Conservation (phyloP, 2,888 invertebrate genomes). For the Mythimna impura region DNA sequence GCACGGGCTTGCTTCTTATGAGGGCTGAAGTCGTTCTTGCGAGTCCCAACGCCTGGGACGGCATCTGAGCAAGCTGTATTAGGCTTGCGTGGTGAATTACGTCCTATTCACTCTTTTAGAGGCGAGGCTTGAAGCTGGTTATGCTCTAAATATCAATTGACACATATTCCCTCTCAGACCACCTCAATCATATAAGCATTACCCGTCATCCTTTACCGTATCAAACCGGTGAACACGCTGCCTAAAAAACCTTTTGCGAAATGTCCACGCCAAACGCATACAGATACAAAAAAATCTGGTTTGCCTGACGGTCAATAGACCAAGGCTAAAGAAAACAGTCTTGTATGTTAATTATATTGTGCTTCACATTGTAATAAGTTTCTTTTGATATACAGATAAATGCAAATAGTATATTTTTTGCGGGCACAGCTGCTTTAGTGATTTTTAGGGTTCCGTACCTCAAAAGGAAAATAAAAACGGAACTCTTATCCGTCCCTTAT, state of each 20-base stretch:
- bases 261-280: constrained; percentile 9
- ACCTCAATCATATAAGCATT: neutral
- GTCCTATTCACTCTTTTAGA: too few species aligned
- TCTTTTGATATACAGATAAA: constrained; percentile 40
- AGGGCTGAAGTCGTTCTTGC: too few species aligned
- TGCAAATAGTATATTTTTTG: constrained; percentile 35
- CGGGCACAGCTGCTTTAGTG: constrained; percentile 9
- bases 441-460: neutral
- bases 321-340: constrained; percentile 45
- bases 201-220: neutral
- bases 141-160: too few species aligned
- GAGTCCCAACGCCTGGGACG: too few species aligned
- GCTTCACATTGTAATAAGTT: constrained; percentile 17
- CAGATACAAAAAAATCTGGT: constrained; percentile 19
- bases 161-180: too few species aligned
- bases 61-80: too few species aligned
- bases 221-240: neutral
- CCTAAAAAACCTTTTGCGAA: neutral
- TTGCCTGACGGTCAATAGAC: constrained; percentile 16
- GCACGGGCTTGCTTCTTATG: too few species aligned
- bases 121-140: too few species aligned
- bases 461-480: too few species aligned
- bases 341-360: constrained; percentile 33
- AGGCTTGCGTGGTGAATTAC: too few species aligned
- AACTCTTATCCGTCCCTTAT: too few species aligned